Evolutionary conservation across 37 sponge, comb jelly and placozoan species (phyloP), one percentile per base, ranked within the genome.

Genomic region (Halisarca cf. caerulea): DNA sequence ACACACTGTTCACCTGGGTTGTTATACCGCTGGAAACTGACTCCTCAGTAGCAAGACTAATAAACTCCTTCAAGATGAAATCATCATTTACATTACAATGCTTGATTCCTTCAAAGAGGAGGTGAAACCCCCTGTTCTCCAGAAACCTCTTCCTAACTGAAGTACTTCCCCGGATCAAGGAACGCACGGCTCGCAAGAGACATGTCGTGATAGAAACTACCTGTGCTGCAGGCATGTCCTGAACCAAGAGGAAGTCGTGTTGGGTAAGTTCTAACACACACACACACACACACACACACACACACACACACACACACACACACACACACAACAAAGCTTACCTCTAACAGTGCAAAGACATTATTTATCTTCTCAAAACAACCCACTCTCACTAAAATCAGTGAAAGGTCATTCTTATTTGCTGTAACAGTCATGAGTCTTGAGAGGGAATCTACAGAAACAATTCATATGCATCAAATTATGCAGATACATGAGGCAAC

Each of bases 361-460:
- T 74, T 74, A 25, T 18, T 44, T 43, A 91, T 43, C 73, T 90
- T 90, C 69, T 88, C 86, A 78, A 91, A 88, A n/a, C 82, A 91
- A 39, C 89, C 91, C 0, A 94, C 71, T 25, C 88, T 86, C 2
- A 88, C 92, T 34, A 94, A 84, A 33, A 86, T 89, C 74, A 40
- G 42, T 36, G 38, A 36, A 2, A 74, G 25, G 2, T 14, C 24
- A 25, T 37, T 74, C 77, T 43, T 74, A 21, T 74, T 40, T 17
- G 42, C 45, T 24, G 44, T 44, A 2, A 74, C 45, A 40, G 77
- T 1, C 77, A 74, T 74, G 43, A 74, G 45, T 8, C 77, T 37
- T 2, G 18, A n/a, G 1, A 74, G 2, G 45, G 77, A 74, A 43
- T 74, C 77, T 74, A 44, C 20, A 38, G 73, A 71, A 4, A 71